Evolutionary conservation across 2,888 invertebrate species (phyloP), one percentile per base, ranked within the genome.

Genomic region (Hydraecia micacea): DNA sequence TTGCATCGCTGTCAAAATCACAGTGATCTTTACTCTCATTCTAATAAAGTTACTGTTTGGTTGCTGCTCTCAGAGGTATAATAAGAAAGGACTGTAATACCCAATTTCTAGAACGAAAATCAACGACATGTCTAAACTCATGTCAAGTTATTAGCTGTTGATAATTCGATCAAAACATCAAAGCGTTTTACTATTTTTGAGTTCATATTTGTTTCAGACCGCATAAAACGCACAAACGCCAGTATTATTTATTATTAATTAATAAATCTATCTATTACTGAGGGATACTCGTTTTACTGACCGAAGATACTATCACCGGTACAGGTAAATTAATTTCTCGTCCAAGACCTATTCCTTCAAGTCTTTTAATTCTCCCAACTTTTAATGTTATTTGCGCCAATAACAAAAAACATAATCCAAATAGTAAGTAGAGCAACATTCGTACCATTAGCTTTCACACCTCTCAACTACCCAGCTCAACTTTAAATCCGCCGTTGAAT

Each of bases 401-500:
- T 1, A 36, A 46, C n/a, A 18, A n/a, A 46, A 32, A 71, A 72
- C 1, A 39, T 28, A 39, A 73, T 21, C 28, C 7, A 7, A 28
- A 6, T 32, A 62, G 28, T 55, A 55, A 52, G 71, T 79, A 82
- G 80, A 87, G 88, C 65, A 11, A 36, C 77, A 11, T 88, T 13
- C 42, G 9, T 15, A 42, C 32, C 71, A 28, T 76, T 68, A 18
- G 21, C 74, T 49, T 71, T 55, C 42, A 67, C 72, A 63, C 32
- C 75, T 77, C 71, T 58, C 75, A 49, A 73, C 76, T 80, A 70
- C 78, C 78, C 60, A 73, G 73, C 79, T 84, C 80, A 71, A 82
- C 80, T 90, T 84, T 84, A 87, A 90, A 91, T 87, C 87, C 81
- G 46, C 62, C 74, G 80, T 80, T 82, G 91, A 91, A 91, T 91